Base-by-base conservation (phyloP, 1,140 invertebrate genomes). In the Drosophila rufa region DNA sequence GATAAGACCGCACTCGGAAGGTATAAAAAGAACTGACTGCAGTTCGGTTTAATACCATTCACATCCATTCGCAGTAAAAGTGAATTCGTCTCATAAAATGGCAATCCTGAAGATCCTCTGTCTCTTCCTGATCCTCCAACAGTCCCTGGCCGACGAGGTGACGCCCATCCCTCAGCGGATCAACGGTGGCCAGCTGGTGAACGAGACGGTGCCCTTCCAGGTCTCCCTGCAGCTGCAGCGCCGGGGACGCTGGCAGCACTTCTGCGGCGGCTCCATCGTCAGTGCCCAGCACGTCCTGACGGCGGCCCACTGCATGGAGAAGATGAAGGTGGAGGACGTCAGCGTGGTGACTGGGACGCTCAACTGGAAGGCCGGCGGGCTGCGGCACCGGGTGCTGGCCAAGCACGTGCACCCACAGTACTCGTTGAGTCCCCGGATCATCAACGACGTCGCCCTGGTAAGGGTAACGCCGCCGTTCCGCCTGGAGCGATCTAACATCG, bases 321-420 rank as follows among this genome's bases (percentile, higher is more conserved):
- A 92, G 58, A 75, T 89, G 69, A 80, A 75, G 36, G 27, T 75
- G 25, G 75, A 81, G 68, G 65, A 83, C 14, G 90, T 94, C 1
- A 85, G 81, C 6, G 92, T 93, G 3, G 90, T 94, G 15, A 86
- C 85, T 8, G 94, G 94, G 19, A 93, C 93, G 0, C 93, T 93
- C 38, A 93, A 87, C 30, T 89, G 94, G 77, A 92, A 93, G 60
- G 47, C 91, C 25, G 93, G 92, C n/a, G 94, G 94, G 1, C 22
- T 75, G 3, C 77, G 92, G 0, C 82, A 91, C 45, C 64, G 64
- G 14, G 56, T 91, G 9, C 14, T 71, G 27, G 65, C 61, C 22
- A 83, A 82, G 38, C 78, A 82, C 9, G 78, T 86, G 7, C 91
- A 93, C 75, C 91, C 92, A 0, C 69, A 85, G 22, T 93, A 92